A percentile compares a stretch with the other conserved stretches of the same genome.
These are phyloP conservation scores for Origma solitaria DNA, from an alignment of 2,113 vertebrate genomes.

Conservation along the genomic window DNA sequence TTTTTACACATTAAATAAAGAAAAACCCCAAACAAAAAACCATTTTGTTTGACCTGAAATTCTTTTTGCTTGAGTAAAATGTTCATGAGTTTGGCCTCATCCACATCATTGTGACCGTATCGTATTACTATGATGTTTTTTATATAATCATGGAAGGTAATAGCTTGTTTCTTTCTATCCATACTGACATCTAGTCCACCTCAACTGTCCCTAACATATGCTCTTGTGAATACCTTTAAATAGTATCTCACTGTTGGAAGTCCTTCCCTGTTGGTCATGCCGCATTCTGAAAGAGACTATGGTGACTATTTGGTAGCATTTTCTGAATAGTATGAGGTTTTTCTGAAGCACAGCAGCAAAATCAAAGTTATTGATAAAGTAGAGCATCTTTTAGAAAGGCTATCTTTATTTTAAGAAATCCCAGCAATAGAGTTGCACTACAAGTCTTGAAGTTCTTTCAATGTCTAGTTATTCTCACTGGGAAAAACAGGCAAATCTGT, in stretches of 20 bases:
- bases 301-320: not conserved
- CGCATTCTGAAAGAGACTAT: not conserved
- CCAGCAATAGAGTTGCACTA: not conserved
- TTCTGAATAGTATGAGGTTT: not conserved
- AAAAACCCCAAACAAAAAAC: not conserved
- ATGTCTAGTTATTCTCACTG: not conserved
- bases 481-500: not conserved
- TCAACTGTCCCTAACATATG: not conserved
- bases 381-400: not conserved
- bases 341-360: not conserved
- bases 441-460: not conserved
- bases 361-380: not conserved
- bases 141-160: not conserved
- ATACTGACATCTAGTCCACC: not conserved
- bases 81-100: not conserved
- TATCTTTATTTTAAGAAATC: not conserved
- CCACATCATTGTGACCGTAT: not conserved
- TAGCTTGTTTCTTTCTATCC: not conserved
- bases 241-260: not conserved
- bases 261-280: not conserved
- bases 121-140: not conserved
- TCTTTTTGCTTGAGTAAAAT: not conserved
- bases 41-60: not conserved
- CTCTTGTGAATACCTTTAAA: not conserved
- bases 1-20: not conserved